phyloP scores from a whole-genome alignment of 2,888 invertebrate genomes.

The Cacoxenus indagator region DNA sequence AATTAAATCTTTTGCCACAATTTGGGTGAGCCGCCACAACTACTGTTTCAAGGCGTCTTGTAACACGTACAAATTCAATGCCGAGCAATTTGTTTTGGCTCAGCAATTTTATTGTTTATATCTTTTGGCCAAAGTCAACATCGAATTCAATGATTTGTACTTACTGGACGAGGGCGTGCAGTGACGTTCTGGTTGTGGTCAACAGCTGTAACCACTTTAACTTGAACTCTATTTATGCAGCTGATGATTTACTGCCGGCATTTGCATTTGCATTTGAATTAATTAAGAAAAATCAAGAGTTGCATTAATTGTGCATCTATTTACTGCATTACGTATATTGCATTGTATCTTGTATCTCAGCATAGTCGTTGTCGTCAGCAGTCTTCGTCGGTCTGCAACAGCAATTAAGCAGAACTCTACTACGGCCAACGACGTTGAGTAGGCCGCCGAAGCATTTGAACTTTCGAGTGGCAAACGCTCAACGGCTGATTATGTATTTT shows the following conservation, averaged over 20 bases:
- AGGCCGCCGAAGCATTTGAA: conserved; percentile 35
- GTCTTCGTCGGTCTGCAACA: neutral
- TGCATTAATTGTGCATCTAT: conserved; percentile 47
- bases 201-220: neutral
- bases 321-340: conserved; percentile 22
- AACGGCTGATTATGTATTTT: conserved; percentile 38
- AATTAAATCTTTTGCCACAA: conserved; percentile 14
- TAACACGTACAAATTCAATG: conserved; percentile 9
- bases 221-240: conserved; percentile 30
- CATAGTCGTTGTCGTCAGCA: neutral
- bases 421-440: neutral
- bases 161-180: neutral
- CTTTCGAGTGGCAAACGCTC: conserved; percentile 32
- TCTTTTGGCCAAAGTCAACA: neutral
- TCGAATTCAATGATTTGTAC: no score
- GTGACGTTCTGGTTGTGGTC: neutral
- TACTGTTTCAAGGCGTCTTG: neutral
- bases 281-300: conserved; percentile 45
- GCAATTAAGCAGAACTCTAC: neutral
- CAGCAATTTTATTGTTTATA: conserved; percentile 21
- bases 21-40: neutral
- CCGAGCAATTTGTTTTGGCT: neutral
- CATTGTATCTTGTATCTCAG: neutral
- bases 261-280: conserved; percentile 39
- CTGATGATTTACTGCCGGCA: conserved; percentile 29